Evolutionary conservation across 2,888 invertebrate species (phyloP).

Genomic region (Syrista parreyssii): DNA sequence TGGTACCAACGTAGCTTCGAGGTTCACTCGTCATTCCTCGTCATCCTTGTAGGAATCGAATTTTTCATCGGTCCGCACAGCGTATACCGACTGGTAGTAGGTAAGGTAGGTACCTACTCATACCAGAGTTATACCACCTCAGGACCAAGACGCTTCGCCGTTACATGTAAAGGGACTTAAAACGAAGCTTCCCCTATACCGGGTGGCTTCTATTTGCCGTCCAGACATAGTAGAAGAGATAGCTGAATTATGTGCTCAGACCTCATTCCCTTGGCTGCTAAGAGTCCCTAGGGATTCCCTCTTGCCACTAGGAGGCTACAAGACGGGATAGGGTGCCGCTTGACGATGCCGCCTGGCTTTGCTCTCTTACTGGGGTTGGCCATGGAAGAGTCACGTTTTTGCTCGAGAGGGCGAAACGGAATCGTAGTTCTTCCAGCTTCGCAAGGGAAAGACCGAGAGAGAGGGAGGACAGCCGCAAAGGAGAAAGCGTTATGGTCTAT

Average conservation of each 20-base stretch:
- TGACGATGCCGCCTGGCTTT: background rate
- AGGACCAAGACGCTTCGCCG: background rate
- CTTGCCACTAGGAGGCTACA: conserved; percentile 14
- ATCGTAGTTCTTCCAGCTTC: conserved; percentile 13
- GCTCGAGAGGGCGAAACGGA: conserved; percentile 17
- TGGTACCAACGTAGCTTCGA: background rate
- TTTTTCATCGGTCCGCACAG: background rate
- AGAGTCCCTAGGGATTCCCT: conserved; percentile 33
- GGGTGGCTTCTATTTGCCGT: background rate
- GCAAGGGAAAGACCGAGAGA: background rate
- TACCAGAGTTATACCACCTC: background rate
- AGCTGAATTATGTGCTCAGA: conserved; percentile 34
- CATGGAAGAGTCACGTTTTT: conserved; percentile 38
- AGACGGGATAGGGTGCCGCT: background rate
- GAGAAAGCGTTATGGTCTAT: conserved; percentile 11
- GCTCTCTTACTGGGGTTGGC: conserved; percentile 3
- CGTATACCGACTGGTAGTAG: background rate
- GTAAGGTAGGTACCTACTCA: background rate
- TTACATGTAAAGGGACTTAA: conserved; percentile 2
- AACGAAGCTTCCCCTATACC: background rate
- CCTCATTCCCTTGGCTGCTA: conserved; percentile 23
- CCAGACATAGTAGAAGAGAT: conserved; percentile 17
- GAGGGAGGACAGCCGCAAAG: conserved; percentile 7
- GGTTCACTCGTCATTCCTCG: background rate
- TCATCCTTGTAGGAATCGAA: background rate